A percentile compares a stretch with the other conserved stretches of the same genome.
These are phyloP conservation scores for Petrophora chlorosata DNA, from an alignment of 2,888 invertebrate species.

Conservation along the genomic window DNA sequence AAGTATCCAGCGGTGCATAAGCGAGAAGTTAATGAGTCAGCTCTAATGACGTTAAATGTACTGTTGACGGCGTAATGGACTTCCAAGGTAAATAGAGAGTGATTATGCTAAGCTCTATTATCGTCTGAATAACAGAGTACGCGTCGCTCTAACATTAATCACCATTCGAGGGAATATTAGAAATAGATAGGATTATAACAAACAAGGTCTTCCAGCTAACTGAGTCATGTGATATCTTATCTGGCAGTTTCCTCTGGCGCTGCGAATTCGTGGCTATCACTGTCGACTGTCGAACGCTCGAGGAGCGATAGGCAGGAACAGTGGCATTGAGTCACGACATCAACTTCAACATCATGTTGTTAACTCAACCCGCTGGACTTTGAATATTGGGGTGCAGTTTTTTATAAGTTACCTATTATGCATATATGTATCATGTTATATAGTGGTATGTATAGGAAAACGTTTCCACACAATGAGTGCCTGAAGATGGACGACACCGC, in stretches of 20 bases:
- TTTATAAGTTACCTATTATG: no score
- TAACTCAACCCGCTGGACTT: no score
- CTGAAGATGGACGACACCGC: no score
- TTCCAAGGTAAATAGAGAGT: constrained; percentile 62
- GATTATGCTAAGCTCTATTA: constrained; percentile 44
- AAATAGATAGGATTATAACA: constrained; percentile 40
- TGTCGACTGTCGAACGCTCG: constrained; percentile 35
- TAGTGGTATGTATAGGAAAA: no score
- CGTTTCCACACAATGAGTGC: no score
- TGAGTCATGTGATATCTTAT: constrained; percentile 62
- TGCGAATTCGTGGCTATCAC: constrained; percentile 41
- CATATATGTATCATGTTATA: no score
- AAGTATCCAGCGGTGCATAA: constrained; percentile 59
- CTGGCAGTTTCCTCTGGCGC: constrained; percentile 50
- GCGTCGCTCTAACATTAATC: constrained; percentile 13
- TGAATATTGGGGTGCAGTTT: no score
- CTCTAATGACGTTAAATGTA: constrained; percentile 55
- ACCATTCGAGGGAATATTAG: constrained; percentile 20
- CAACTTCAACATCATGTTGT: no score
- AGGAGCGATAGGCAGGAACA: constrained; percentile 22
- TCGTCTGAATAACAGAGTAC: constrained; percentile 7
- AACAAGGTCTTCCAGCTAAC: constrained; percentile 48
- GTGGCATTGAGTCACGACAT: constrained; percentile 30
- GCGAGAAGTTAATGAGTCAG: constrained; percentile 63
- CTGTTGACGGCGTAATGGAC: constrained; percentile 41